These are phyloP conservation scores for Belgica antarctica DNA, from an alignment of 2,888 invertebrate species.

Conservation along the genomic window DNA sequence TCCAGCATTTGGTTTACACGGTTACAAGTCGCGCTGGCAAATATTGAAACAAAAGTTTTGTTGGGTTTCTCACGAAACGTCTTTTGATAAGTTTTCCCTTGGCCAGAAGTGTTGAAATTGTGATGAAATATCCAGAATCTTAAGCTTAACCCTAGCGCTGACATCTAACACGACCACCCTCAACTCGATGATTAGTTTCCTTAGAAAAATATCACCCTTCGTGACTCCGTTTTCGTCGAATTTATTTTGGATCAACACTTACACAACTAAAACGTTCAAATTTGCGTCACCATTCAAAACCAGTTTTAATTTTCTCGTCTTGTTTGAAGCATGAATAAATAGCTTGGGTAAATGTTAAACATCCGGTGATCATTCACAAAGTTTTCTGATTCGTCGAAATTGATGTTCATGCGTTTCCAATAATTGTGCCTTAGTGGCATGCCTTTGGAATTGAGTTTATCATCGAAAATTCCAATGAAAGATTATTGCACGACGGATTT, in stretches of 20 bases:
- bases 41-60: too few relatives aligned
- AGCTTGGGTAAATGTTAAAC: constrained; percentile 25
- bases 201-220: not conserved
- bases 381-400: constrained; percentile 16
- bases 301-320: constrained; percentile 1
- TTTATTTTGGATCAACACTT: not conserved
- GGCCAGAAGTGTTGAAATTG: not conserved
- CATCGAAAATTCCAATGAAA: constrained; percentile 20
- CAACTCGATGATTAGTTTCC: not conserved
- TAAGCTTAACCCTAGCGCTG: not conserved
- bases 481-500: constrained; percentile 15
- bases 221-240: not conserved
- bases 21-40: too few relatives aligned
- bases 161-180: not conserved
- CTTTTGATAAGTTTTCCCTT: too few relatives aligned
- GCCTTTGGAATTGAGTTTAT: constrained; percentile 14
- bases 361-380: constrained; percentile 43
- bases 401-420: not conserved
- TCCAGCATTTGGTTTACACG: too few relatives aligned
- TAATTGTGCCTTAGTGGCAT: not conserved
- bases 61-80: too few relatives aligned
- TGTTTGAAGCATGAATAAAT: not conserved
- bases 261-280: constrained; percentile 1
- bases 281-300: constrained; percentile 25
- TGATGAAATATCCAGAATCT: not conserved